A percentile compares a stretch with the other conserved stretches of the same genome.
Evolutionary conservation across 2,888 invertebrate species (phyloP).

Genomic region (Lasioglossum oenotherae): DNA sequence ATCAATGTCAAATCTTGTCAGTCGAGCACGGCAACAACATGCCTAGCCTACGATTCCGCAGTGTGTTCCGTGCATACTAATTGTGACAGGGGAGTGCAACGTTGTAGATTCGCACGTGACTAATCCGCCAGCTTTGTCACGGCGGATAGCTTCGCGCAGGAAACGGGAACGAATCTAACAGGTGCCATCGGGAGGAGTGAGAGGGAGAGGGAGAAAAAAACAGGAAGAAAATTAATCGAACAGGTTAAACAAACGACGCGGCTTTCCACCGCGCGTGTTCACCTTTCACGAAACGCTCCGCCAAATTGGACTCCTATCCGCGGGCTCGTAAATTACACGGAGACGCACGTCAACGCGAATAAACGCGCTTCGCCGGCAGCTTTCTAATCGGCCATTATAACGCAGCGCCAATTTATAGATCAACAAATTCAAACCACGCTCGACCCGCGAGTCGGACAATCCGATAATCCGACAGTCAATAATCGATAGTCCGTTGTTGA

Average conservation of each 20-base stretch:
- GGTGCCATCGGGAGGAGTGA: neutral
- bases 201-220: neutral
- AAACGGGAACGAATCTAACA: slow-evolving; percentile 14
- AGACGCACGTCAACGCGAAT: neutral
- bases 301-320: slow-evolving; percentile 9
- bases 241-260: neutral
- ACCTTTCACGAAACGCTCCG: slow-evolving; percentile 16
- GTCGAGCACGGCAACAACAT: slow-evolving; percentile 12
- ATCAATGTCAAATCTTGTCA: slow-evolving; percentile 25
- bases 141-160: neutral
- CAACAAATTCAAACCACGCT: slow-evolving; percentile 36
- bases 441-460: neutral
- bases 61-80: slow-evolving; percentile 26
- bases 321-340: slow-evolving; percentile 11
- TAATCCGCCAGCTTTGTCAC: neutral
- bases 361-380: neutral
- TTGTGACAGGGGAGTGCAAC: slow-evolving; percentile 21
- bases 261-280: slow-evolving; percentile 11
- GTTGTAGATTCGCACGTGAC: slow-evolving; percentile 25
- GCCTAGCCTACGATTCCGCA: slow-evolving; percentile 20
- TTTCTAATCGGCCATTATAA: slow-evolving; percentile 26
- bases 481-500: neutral
- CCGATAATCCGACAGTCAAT: slow-evolving; percentile 9
- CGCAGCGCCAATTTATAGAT: slow-evolving; percentile 18
- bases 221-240: slow-evolving; percentile 1